Conservation (phyloP, 2,888 invertebrate genomes). For the Labia minor region DNA sequence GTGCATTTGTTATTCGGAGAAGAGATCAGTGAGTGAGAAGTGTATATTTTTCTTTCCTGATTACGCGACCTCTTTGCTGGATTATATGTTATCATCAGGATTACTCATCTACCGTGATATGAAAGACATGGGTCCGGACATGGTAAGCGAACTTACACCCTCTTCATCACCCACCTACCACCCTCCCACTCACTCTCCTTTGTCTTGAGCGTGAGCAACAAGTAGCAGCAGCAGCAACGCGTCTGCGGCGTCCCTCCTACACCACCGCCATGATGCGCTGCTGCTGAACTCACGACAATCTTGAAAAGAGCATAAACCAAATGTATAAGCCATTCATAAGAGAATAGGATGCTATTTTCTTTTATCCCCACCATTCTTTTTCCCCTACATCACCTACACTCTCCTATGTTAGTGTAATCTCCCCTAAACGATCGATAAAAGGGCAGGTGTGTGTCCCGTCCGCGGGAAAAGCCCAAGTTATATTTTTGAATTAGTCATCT, state of each 20-base stretch:
- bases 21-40: background rate
- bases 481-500: no score
- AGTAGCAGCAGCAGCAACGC: conserved; percentile 18
- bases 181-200: background rate
- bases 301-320: no score
- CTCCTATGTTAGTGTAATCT: no score
- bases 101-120: conserved; percentile 42
- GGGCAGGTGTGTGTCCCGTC: conserved; percentile 4
- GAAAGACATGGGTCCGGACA: conserved; percentile 72
- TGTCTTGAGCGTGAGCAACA: conserved; percentile 36
- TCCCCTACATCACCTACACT: background rate
- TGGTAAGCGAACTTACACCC: conserved; percentile 58
- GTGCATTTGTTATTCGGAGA: no score
- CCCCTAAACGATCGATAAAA: background rate
- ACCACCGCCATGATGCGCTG: background rate
- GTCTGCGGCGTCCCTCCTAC: conserved; percentile 9
- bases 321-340: background rate
- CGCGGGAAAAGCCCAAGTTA: background rate
- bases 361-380: background rate
- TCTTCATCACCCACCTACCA: background rate
- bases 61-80: conserved; percentile 16
- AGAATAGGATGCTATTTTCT: no score
- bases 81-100: conserved; percentile 22
- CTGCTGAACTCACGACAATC: background rate
- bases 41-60: conserved; percentile 16